These are phyloP conservation scores for Melinopterus prodromus DNA, from an alignment of 2,888 invertebrate genomes.

Conservation along the genomic window DNA sequence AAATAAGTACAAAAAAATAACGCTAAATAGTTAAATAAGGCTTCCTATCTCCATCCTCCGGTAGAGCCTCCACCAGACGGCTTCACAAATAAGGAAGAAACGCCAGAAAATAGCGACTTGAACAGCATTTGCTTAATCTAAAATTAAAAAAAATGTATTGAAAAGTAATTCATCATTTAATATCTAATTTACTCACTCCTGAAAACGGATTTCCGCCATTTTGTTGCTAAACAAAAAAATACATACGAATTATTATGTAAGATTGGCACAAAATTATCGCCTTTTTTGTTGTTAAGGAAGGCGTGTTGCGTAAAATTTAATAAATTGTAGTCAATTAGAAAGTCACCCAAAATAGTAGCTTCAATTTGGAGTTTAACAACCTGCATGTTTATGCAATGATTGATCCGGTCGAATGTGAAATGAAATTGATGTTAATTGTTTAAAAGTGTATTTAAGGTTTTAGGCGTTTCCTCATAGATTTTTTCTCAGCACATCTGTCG, in stretches of 20 bases:
- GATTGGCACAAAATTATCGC: background rate
- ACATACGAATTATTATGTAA: background rate
- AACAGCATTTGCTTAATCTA: slow-evolving; percentile 53
- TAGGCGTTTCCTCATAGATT: background rate
- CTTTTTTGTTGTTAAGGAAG: background rate
- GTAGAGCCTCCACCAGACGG: slow-evolving; percentile 46
- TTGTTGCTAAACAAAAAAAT: slow-evolving; percentile 13
- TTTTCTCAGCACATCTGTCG: too few relatives aligned
- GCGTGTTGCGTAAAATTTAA: slow-evolving; percentile 16
- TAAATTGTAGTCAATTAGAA: slow-evolving; percentile 15
- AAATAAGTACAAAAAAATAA: background rate
- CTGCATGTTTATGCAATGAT: slow-evolving; percentile 13
- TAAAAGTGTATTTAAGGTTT: background rate
- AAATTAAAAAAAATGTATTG: slow-evolving; percentile 28
- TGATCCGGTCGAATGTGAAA: background rate
- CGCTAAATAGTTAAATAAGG: too few relatives aligned
- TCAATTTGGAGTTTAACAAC: slow-evolving; percentile 16
- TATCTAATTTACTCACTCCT: background rate
- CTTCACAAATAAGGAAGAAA: slow-evolving; percentile 53
- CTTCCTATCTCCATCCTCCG: slow-evolving; percentile 14
- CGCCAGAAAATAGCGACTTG: slow-evolving; percentile 54
- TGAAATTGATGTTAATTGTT: background rate
- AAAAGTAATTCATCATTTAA: too few relatives aligned
- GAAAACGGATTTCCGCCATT: background rate
- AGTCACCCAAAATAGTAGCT: background rate